Percentiles rank a stretch among this genome's conserved stretches.
Evolutionary conservation across 2,113 vertebrate genomes (phyloP).

Genomic region (Rhinoptilus africanus): DNA sequence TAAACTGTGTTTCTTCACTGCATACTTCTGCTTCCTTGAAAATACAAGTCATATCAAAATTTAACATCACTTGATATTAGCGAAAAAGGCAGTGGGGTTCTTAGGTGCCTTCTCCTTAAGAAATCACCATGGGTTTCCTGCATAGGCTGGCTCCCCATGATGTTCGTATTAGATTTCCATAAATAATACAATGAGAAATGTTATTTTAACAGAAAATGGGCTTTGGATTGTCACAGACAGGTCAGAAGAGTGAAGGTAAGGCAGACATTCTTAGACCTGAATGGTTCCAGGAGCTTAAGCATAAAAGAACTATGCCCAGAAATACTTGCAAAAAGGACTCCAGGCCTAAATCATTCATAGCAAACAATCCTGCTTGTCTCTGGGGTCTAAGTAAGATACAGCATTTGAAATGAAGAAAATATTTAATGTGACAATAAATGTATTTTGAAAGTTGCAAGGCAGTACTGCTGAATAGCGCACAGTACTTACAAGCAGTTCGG

Average conservation of each 20-base stretch:
- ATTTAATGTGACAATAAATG: not conserved
- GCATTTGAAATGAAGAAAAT: not conserved
- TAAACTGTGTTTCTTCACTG: not conserved
- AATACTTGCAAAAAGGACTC: not conserved
- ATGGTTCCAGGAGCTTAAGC: not conserved
- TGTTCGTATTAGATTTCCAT: not conserved
- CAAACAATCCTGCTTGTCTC: not conserved
- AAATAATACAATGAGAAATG: not conserved
- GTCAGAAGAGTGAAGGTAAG: not conserved
- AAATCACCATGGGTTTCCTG: not conserved
- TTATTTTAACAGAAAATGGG: not conserved
- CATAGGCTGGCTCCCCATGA: not conserved
- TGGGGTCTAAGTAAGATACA: not conserved
- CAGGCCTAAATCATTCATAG: not conserved
- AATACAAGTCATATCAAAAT: not conserved
- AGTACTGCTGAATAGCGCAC: not conserved
- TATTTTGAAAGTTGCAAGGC: not conserved
- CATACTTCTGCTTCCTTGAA: not conserved
- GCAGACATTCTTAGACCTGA: not conserved
- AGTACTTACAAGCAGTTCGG: not conserved
- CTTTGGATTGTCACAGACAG: not conserved
- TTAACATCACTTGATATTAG: not conserved
- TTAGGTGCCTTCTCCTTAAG: not conserved
- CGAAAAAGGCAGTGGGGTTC: not conserved
- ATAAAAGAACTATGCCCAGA: not conserved